Base-by-base conservation (phyloP, 2,797 vertebrate species). In the Acanthurus tractus region DNA sequence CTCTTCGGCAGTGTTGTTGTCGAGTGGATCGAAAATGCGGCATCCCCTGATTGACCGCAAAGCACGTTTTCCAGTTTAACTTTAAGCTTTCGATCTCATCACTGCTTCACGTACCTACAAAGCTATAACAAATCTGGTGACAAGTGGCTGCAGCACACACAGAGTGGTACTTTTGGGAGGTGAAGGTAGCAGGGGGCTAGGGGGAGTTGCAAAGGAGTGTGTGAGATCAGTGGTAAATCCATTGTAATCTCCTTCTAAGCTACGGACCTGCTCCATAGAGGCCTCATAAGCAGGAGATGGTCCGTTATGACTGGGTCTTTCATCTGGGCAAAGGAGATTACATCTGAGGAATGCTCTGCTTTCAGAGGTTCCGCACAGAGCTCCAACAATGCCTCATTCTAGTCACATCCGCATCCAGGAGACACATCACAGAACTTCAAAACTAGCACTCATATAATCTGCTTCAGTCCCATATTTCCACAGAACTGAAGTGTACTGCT, bases 221-320 rank as follows among this genome's bases (percentile, higher is more conserved):
- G 83, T 78, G 85, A 94, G 94, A 95, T 95, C 90, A 91, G 85
- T 83, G 44, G 57, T 93, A 94, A 95, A 95, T 93, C 95, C 93
- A 93, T 87, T 93, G 93, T 95, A 95, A 95, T 95, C 94, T 95
- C 88, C 86, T 86, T 85, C 83, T 93, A 94, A 95, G 76, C 87
- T 84, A 91, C 91, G 88, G 88, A 88, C 81, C 88, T 90, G 88
- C 83, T 93, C 88, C 84, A 56, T 70, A 83, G 80, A 91, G 88
- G 79, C 77, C 78, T 86, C 78, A 72, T 89, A 88, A 94, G 89
- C 80, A 63, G 83, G 82, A 93, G 95, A 95, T 92, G 90, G 93
- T 93, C 93, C 88, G 78, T 85, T 92, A 85, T 91, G 92, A 94
- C 89, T 88, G 78, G 89, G 87, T 87, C 86, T 91, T 94, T 94